Evolutionary conservation across 1,140 invertebrate genomes (phyloP).

Genomic region (Eriosoma lanigerum): DNA sequence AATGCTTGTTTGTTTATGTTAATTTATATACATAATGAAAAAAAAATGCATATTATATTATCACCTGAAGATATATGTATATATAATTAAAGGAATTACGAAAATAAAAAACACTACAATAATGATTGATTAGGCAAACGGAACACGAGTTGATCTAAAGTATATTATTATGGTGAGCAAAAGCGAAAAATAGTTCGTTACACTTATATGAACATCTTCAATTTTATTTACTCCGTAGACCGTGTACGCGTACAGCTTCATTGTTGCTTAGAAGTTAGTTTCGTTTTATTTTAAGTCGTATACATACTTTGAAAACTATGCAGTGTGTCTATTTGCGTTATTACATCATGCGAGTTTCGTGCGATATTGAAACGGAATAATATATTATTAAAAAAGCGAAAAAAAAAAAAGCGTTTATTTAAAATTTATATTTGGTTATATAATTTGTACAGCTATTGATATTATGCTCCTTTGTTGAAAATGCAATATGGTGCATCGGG

Average conservation of each 20-base stretch:
- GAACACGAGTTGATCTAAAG: background rate
- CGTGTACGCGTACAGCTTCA: background rate
- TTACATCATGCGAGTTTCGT: background rate
- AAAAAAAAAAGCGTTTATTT: background rate
- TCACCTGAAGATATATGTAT: too few species aligned
- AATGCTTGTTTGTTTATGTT: background rate
- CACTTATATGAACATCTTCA: background rate
- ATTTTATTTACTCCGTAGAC: constrained; percentile 4
- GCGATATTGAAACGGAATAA: background rate
- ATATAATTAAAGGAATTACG: background rate
- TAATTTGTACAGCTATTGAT: too few species aligned
- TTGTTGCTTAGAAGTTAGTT: background rate
- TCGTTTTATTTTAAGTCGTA: background rate
- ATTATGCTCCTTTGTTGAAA: too few species aligned
- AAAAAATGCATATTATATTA: too few species aligned
- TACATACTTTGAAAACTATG: background rate
- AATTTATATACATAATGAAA: too few species aligned
- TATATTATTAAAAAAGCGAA: too few species aligned
- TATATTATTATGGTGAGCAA: background rate
- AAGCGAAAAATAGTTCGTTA: background rate
- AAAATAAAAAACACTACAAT: background rate
- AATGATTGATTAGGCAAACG: background rate
- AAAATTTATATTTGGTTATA: background rate
- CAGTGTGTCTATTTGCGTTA: background rate
- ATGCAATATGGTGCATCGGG: background rate